Evolutionary conservation across 1,140 invertebrate genomes (phyloP).

Genomic region (Nephila pilipes): DNA sequence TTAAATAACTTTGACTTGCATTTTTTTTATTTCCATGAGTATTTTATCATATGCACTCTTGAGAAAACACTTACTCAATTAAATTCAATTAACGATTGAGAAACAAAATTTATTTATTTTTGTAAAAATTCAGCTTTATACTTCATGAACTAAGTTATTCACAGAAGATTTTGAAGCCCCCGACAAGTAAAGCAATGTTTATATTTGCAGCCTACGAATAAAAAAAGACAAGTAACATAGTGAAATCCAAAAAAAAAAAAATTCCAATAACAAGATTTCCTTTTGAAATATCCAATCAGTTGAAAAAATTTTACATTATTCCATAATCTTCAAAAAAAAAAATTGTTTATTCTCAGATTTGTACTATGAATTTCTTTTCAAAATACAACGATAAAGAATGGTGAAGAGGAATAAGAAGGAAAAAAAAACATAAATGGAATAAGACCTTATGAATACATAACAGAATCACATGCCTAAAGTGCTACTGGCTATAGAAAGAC

Average conservation of each 20-base stretch:
- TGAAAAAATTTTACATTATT: not conserved
- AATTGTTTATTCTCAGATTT: not conserved
- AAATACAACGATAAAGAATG: not conserved
- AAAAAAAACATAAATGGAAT: constrained; percentile 53
- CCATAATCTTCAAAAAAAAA: not conserved
- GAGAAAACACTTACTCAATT: too few relatives aligned
- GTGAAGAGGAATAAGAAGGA: not conserved
- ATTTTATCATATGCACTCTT: too few relatives aligned
- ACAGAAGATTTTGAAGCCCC: too few relatives aligned
- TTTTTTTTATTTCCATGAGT: too few relatives aligned
- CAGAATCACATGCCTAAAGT: constrained; percentile 54
- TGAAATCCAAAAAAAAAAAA: not conserved
- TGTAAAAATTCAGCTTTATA: too few relatives aligned
- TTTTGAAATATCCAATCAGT: not conserved
- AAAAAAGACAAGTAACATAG: not conserved
- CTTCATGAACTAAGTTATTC: too few relatives aligned
- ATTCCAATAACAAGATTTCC: not conserved
- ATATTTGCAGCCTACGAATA: too few relatives aligned
- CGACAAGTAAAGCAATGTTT: too few relatives aligned
- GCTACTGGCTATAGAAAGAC: constrained; percentile 40
- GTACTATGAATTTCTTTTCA: not conserved
- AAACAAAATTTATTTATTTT: too few relatives aligned
- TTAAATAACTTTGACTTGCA: too few relatives aligned
- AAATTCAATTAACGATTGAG: too few relatives aligned
- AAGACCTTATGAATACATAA: constrained; percentile 72